These are phyloP conservation scores for Bufo gargarizans DNA, from an alignment of 2,113 vertebrate species.

Conservation along the genomic window DNA sequence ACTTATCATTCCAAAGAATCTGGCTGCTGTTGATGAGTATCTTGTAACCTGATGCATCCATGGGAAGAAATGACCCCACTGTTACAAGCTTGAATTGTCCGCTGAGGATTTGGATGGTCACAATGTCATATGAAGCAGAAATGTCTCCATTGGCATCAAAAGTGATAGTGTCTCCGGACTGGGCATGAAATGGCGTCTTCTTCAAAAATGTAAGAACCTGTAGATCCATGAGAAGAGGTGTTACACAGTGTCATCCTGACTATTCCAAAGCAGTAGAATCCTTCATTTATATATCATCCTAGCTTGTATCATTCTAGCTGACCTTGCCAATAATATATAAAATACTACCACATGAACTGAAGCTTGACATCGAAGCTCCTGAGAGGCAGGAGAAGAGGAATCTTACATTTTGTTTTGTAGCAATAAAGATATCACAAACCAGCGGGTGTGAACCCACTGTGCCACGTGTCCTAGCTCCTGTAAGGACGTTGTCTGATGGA, in stretches of 20 bases:
- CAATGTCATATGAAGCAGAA: constrained; percentile 33
- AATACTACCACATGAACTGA: too few species aligned
- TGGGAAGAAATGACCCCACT: constrained; percentile 3
- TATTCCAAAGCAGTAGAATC: background rate
- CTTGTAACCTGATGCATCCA: background rate
- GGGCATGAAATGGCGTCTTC: constrained; percentile 2
- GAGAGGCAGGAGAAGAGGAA: too few species aligned
- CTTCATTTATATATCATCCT: background rate
- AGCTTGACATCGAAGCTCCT: too few species aligned
- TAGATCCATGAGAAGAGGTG: background rate
- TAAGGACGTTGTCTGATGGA: too few species aligned
- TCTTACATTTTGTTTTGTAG: too few species aligned
- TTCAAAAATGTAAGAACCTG: constrained; percentile 23
- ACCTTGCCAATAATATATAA: too few species aligned
- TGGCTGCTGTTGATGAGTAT: constrained; percentile 26
- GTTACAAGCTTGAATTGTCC: constrained; percentile 14
- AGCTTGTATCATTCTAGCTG: background rate
- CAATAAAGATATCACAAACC: too few species aligned
- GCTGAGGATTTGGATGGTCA: background rate
- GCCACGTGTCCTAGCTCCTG: too few species aligned
- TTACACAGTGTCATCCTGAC: background rate
- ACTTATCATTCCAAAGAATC: constrained; percentile 35
- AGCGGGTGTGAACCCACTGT: too few species aligned
- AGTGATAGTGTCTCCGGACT: background rate
- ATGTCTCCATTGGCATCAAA: constrained; percentile 31